Percentiles rank a stretch among this genome's conserved stretches.
phyloP scores from a whole-genome alignment of 2,888 invertebrate species.

The Deilephila porcellus region DNA sequence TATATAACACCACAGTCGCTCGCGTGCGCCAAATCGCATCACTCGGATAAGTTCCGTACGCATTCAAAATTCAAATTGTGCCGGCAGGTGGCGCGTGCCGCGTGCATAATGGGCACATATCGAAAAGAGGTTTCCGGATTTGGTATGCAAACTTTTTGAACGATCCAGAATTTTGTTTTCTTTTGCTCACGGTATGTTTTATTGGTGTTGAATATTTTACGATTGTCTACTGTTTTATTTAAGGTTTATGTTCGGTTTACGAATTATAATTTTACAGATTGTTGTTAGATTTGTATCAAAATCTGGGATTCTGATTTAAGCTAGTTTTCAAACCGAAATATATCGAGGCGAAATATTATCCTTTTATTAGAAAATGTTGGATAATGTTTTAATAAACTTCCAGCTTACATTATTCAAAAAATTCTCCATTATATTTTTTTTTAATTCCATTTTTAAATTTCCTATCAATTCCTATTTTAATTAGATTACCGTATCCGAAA shows the following conservation, averaged over 20 bases:
- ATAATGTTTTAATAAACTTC: no score
- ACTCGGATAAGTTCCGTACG: slow-evolving; percentile 56
- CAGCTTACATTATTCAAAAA: not conserved
- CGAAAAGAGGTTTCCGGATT: slow-evolving; percentile 24
- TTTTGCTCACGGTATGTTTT: not conserved
- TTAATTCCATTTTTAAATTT: not conserved
- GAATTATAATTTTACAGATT: no score
- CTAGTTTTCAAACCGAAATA: no score
- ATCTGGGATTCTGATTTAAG: no score
- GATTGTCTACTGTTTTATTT: not conserved
- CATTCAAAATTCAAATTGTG: slow-evolving; percentile 59
- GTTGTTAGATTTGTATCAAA: no score
- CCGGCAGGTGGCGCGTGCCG: slow-evolving; percentile 45
- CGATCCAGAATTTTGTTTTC: not conserved
- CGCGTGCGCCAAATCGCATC: slow-evolving; percentile 60
- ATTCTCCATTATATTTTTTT: not conserved
- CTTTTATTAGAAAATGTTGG: no score
- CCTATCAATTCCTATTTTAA: slow-evolving; percentile 29
- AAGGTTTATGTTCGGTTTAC: no score
- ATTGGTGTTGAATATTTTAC: not conserved
- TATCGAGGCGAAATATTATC: no score
- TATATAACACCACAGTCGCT: slow-evolving; percentile 47
- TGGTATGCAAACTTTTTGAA: slow-evolving; percentile 16
- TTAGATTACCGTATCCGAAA: slow-evolving; percentile 23
- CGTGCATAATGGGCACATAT: slow-evolving; percentile 46